phyloP scores from a whole-genome alignment of 2,888 invertebrate species.

The Melanostoma scalare region DNA sequence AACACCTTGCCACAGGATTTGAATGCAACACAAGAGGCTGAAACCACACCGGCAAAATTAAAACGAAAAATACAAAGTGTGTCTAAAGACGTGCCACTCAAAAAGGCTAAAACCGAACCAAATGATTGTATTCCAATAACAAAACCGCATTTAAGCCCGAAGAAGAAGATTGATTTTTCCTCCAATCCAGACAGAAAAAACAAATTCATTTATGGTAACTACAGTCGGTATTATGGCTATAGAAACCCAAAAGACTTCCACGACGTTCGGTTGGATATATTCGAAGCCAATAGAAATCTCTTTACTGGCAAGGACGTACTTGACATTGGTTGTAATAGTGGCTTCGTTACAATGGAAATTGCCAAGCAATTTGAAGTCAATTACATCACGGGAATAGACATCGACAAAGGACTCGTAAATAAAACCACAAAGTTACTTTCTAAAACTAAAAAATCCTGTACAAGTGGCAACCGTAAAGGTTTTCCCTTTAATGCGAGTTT shows the following conservation, averaged over 20 bases:
- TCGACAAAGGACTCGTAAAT: constrained; percentile 88
- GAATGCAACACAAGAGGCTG: not conserved
- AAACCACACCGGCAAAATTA: not conserved
- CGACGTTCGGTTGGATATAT: constrained; percentile 87
- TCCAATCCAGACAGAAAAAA: constrained; percentile 64
- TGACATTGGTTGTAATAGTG: constrained; percentile 95
- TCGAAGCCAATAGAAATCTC: constrained; percentile 85
- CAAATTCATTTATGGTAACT: constrained; percentile 80
- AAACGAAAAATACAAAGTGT: constrained; percentile 33
- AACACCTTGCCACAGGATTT: constrained; percentile 17
- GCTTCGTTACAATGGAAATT: constrained; percentile 89
- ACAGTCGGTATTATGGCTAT: constrained; percentile 90
- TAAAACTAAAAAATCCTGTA: constrained; percentile 47
- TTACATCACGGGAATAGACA: constrained; percentile 91
- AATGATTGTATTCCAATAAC: not conserved
- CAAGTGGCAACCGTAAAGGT: constrained; percentile 79
- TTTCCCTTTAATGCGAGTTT: constrained; percentile 91
- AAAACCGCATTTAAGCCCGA: constrained; percentile 46
- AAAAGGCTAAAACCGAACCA: constrained; percentile 15
- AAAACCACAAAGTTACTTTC: constrained; percentile 75
- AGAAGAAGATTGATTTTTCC: constrained; percentile 23
- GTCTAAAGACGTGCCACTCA: not conserved
- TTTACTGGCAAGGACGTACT: constrained; percentile 89
- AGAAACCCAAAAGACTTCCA: constrained; percentile 86
- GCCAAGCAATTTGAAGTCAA: constrained; percentile 88